These are phyloP conservation scores for Macrostomum lignano DNA, from an alignment of 1,140 invertebrate species.

Conservation along the genomic window DNA sequence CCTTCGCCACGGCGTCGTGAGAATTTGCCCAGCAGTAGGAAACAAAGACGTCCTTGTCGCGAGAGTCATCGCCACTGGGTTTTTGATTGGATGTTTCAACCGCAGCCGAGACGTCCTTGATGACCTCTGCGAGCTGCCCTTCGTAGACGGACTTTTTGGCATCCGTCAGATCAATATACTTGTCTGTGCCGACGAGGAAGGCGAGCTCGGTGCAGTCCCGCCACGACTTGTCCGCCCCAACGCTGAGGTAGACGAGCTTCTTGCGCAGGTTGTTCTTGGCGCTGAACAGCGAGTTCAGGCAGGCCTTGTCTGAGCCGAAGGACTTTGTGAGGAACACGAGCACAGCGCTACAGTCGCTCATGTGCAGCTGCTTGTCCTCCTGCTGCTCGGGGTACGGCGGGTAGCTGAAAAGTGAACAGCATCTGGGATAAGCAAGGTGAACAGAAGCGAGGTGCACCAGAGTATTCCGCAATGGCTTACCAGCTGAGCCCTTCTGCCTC, in stretches of 20 bases:
- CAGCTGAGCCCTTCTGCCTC: no score
- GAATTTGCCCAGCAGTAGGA: conserved; percentile 23
- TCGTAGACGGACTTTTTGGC: neutral
- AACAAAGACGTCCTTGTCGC: conserved; percentile 18
- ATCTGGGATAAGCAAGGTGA: no score
- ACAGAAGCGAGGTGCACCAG: no score
- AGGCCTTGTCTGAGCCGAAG: conserved; percentile 15
- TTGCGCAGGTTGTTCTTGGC: conserved; percentile 15
- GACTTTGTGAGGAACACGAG: conserved; percentile 15
- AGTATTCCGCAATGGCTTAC: no score
- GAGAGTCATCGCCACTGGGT: conserved; percentile 1
- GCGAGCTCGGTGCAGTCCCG: conserved; percentile 13
- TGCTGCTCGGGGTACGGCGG: no score
- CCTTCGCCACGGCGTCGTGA: conserved; percentile 13
- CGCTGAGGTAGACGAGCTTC: conserved; percentile 11
- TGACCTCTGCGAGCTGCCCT: neutral
- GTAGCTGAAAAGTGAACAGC: no score
- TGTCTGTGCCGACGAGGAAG: neutral
- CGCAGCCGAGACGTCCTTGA: conserved; percentile 5
- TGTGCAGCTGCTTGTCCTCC: no score
- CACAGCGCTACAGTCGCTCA: no score
- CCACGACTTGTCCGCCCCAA: no score
- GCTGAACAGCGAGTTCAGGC: conserved; percentile 13
- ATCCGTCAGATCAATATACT: neutral
- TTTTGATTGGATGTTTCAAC: conserved; percentile 7